phyloP scores from a whole-genome alignment of 2,888 invertebrate species.

The Serrognathus titanus region DNA sequence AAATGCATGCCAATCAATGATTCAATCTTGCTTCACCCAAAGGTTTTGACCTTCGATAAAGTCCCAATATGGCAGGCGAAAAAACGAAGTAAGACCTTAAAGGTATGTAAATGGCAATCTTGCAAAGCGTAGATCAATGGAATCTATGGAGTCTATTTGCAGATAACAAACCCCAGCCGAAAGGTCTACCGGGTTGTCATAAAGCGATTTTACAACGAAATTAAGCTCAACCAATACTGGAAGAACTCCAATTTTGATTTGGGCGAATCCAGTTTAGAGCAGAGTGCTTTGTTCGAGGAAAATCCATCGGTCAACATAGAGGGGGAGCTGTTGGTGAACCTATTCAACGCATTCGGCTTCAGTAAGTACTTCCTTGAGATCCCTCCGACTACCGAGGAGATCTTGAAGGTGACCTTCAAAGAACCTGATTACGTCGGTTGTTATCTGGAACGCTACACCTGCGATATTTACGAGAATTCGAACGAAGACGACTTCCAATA shows the following conservation, averaged over 20 bases:
- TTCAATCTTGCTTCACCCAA: too few species aligned
- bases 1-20: slow-evolving; percentile 17
- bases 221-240: slow-evolving; percentile 5
- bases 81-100: neutral
- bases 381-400: slow-evolving; percentile 13
- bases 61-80: slow-evolving; percentile 10
- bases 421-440: slow-evolving; percentile 24
- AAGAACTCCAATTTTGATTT: neutral
- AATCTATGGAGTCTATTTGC: neutral
- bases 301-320: slow-evolving; percentile 13
- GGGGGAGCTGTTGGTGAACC: slow-evolving; percentile 17
- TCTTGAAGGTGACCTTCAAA: slow-evolving; percentile 24
- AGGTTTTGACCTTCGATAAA: neutral
- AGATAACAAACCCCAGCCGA: slow-evolving; percentile 8
- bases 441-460: slow-evolving; percentile 15
- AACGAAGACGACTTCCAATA: slow-evolving; percentile 4
- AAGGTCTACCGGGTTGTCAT: slow-evolving; percentile 6
- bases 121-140: neutral
- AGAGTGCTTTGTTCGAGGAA: neutral
- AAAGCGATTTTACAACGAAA: slow-evolving; percentile 6
- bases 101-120: neutral
- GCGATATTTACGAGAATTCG: neutral
- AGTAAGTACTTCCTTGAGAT: slow-evolving; percentile 23
- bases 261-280: neutral
- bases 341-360: slow-evolving; percentile 27